These are phyloP conservation scores for Habroteleia sp. DNA, from an alignment of 2,888 invertebrate species.

Conservation along the genomic window DNA sequence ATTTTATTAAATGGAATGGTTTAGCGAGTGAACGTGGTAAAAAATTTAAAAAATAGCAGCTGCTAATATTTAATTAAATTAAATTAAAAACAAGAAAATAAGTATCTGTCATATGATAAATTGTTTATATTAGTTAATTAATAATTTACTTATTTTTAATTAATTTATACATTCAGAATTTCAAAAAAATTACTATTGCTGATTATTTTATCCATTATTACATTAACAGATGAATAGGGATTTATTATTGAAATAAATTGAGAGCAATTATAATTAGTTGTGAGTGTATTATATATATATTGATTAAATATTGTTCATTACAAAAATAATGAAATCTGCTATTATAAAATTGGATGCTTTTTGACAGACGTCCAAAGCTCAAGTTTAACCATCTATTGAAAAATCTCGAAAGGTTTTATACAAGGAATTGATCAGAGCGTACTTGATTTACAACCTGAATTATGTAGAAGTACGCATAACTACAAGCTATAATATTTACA, in stretches of 20 bases:
- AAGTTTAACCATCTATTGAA: conserved; percentile 34
- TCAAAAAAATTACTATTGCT: no score
- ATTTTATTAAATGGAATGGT: conserved; percentile 69
- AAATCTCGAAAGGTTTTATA: conserved; percentile 28
- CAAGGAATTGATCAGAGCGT: conserved; percentile 28
- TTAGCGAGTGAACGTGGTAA: conserved; percentile 10
- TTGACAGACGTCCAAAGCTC: conserved; percentile 52
- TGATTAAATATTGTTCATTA: no score
- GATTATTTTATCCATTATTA: no score
- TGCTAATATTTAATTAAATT: conserved; percentile 3
- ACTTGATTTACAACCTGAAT: conserved; percentile 18
- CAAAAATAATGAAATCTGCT: no score
- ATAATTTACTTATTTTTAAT: no score
- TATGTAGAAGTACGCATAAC: conserved; percentile 29
- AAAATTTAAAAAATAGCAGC: neutral
- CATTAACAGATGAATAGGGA: no score
- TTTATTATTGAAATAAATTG: no score
- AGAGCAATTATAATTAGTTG: no score
- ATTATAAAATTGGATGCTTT: conserved; percentile 48
- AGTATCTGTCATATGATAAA: no score
- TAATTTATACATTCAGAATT: no score
- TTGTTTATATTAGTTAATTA: no score
- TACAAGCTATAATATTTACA: conserved; percentile 14
- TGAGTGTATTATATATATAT: no score
- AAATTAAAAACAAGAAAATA: conserved; percentile 3